Conservation (phyloP, 2,888 invertebrate species). For the Agrochola lota region DNA sequence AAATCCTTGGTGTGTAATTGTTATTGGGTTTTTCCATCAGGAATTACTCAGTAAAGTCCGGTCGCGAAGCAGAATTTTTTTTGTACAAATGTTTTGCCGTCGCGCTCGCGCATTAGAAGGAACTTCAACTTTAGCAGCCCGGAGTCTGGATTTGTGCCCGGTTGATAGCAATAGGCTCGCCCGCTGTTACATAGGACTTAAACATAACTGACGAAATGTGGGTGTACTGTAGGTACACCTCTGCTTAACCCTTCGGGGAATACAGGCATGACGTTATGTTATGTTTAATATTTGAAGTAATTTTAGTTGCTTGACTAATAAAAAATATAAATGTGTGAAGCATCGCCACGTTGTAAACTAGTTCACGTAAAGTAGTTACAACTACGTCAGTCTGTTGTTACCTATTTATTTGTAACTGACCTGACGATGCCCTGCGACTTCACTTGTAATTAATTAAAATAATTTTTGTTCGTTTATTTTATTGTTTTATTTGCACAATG, state of each 20-base stretch:
- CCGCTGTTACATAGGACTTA: too few species aligned
- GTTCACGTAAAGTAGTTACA: constrained; percentile 13
- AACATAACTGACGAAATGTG: neutral
- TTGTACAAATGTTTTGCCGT: too few species aligned
- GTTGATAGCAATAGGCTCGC: too few species aligned
- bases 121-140: too few species aligned
- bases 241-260: neutral
- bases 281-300: neutral
- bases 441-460: neutral
- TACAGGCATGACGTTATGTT: neutral
- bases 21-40: neutral
- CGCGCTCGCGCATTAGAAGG: too few species aligned
- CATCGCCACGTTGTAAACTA: neutral
- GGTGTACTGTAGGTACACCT: neutral
- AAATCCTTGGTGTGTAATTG: neutral
- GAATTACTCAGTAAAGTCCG: too few species aligned
- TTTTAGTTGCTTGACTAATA: too few species aligned
- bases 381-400: constrained; percentile 35
- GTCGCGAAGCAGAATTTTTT: too few species aligned
- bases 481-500: neutral
- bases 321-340: neutral
- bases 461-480: neutral
- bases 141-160: too few species aligned
- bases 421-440: neutral
- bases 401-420: constrained; percentile 7